Evolutionary conservation across 2,888 invertebrate genomes (phyloP), one percentile per base, ranked within the genome.

Genomic region (Volucella inflata): DNA sequence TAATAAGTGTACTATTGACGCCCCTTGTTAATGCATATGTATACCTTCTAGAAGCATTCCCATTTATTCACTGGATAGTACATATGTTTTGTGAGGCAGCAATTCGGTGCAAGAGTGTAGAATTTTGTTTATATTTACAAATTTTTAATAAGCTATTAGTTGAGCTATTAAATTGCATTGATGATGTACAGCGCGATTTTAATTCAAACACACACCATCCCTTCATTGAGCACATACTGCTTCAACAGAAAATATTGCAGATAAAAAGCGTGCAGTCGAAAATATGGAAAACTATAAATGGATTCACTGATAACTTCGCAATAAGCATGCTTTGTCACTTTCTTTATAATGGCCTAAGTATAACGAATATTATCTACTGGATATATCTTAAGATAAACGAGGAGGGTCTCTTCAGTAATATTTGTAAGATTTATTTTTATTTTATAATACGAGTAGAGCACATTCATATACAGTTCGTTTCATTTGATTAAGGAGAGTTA

Each of bases 61-160:
- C 80, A 6, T 3, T 64, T 46, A 16, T 53, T 8, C 79, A 70
- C 0, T 75, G 75, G 80, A 0, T 59, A 0, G 42, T 80, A 40
- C 17, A 38, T n/a, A 6, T 50, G 10, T 60, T 75, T 14, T 80
- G 65, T 0, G 75, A 80, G 59, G 44, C 55, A 0, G 53, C 75
- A 6, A 70, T 84, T 42, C 75, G 84, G 1, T 80, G 74, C 17
- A 80, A 84, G n/a, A 71, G 75, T 59, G 53, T 80, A 11, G 84
- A 84, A 6, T 79, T 80, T 42, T 84, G 84, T 10, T 53, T 84
- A 10, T 53, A 75, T n/a, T 59, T 84, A 10, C 84, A 84, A 67
- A 65, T 84, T 14, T 71, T 84, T 12, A 80, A 84, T 44, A 70
- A 84, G 51, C 50, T 84, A 10, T 60, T 75, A 0, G 48, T 16